Percentiles rank a stretch among this genome's conserved stretches.
phyloP scores from a whole-genome alignment of 2,113 vertebrate genomes.

The Anguilla rostrata region DNA sequence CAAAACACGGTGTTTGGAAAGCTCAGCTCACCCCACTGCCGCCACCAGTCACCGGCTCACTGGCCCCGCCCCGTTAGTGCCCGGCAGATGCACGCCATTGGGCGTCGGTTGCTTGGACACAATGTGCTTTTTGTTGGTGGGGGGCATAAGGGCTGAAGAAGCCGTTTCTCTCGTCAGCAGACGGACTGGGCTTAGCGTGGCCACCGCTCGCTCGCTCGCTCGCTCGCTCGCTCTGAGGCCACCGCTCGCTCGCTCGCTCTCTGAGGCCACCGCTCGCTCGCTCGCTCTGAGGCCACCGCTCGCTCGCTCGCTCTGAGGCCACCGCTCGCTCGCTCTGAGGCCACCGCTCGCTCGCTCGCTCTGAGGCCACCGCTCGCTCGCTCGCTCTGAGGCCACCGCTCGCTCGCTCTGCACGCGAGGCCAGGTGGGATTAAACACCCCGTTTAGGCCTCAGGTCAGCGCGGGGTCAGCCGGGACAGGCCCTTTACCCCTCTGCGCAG shows the following conservation, averaged over 20 bases:
- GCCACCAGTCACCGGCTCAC: constrained; percentile 19
- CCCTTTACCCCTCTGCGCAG: background rate
- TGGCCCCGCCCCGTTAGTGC: background rate
- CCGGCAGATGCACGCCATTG: background rate
- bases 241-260: background rate
- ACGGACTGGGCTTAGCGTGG: background rate
- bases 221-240: no score
- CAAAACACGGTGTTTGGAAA: background rate
- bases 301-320: background rate
- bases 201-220: background rate
- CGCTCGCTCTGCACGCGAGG: background rate
- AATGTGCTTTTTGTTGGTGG: constrained; percentile 13
- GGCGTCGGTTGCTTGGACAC: background rate
- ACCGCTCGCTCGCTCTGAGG: no score
- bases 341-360: no score
- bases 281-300: no score
- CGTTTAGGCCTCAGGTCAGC: background rate
- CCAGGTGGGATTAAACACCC: background rate
- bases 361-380: background rate
- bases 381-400: no score
- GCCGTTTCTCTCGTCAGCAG: background rate
- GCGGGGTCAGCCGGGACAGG: background rate
- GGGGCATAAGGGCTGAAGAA: background rate
- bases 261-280: no score
- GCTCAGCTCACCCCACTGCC: background rate